Base-by-base conservation (phyloP, 2,113 vertebrate genomes). In the Ploceus nigricollis region DNA sequence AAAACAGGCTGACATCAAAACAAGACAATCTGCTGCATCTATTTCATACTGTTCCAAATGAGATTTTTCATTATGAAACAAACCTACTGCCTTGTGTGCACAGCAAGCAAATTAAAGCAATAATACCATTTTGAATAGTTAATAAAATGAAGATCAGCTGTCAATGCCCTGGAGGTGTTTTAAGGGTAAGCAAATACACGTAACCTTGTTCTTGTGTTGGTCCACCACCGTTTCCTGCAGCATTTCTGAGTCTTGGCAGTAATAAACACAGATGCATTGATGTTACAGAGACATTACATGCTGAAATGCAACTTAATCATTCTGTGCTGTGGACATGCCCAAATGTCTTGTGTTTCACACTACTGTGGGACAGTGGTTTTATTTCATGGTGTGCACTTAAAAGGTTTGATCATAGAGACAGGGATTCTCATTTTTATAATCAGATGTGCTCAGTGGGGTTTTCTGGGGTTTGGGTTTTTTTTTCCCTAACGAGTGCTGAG, bases 51-150 rank as follows among this genome's bases (percentile, higher is more conserved):
- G 31, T 88, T 91, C 40, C 63, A 79, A 93, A 73, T 85, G 47
- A 87, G 17, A 87, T 77, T 60, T 89, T 87, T 87, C 58, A 30
- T 87, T 87, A 44, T 60, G 60, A 88, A 95, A 61, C 76, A 90
- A 92, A 78, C 54, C 61, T 77, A 71, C 45, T 71, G 68, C 44
- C 83, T 71, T 80, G 78, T 7, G 1, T 87, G 66, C 60, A 69
- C 33, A 90, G 84, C 61, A 75, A 68, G 44, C 68, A 84, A 90
- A 94, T 95, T 82, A 96, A 93, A 92, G 88, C 63, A 93, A 33
- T 69, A 84, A 69, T 78, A 81, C 44, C 60, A 94, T 95, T 90
- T 53, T 93, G 53, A 84, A 81, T 91, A 93, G 84, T 89, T 93
- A 80, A 92, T 89, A 80, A 82, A 91, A 90, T 85, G 15, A 89